These are phyloP conservation scores for Agriopis aurantiaria DNA, from an alignment of 2,888 invertebrate genomes.

Conservation along the genomic window DNA sequence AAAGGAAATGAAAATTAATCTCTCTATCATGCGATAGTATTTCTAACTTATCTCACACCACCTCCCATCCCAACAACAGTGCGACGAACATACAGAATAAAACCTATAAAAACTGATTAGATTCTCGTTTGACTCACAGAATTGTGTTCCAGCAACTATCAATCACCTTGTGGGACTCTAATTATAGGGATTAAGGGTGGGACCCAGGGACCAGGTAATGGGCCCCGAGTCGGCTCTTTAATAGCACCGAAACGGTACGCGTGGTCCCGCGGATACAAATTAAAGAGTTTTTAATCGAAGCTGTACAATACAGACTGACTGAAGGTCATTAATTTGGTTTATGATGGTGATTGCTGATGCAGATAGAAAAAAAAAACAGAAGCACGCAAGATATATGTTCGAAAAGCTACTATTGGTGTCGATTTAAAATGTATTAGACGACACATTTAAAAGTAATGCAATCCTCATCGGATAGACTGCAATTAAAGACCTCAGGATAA, in stretches of 20 bases:
- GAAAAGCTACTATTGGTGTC: no score
- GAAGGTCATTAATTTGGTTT: slow-evolving; percentile 36
- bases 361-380: slow-evolving; percentile 1
- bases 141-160: slow-evolving; percentile 71
- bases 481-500: no score
- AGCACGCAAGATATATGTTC: background rate
- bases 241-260: slow-evolving; percentile 60
- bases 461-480: no score
- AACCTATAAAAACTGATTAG: slow-evolving; percentile 72
- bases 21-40: background rate
- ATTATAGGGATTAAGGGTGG: slow-evolving; percentile 82
- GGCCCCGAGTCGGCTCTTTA: slow-evolving; percentile 62
- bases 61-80: background rate
- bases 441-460: no score
- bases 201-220: slow-evolving; percentile 72
- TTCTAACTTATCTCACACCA: background rate
- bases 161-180: slow-evolving; percentile 82
- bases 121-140: slow-evolving; percentile 71
- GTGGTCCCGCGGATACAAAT: slow-evolving; percentile 54
- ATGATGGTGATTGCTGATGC: background rate
- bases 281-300: slow-evolving; percentile 70
- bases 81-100: slow-evolving; percentile 35
- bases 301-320: slow-evolving; percentile 31
- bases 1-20: background rate
- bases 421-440: no score